phyloP scores from a whole-genome alignment of 2,888 invertebrate genomes.

The Glomeris marginata region DNA sequence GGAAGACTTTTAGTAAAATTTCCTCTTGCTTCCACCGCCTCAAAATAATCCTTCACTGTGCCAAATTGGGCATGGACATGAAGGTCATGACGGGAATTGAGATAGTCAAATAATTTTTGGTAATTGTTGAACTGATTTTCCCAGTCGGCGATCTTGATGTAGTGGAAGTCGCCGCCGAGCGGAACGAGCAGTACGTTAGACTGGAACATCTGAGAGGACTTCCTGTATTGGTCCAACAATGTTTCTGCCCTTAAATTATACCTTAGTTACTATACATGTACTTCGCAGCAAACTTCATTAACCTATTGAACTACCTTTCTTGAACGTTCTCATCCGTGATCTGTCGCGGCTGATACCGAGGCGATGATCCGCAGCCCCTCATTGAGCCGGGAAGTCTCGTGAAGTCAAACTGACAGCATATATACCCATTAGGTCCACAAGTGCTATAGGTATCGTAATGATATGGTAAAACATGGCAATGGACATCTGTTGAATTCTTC shows the following conservation, averaged over 20 bases:
- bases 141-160: conserved; percentile 71
- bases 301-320: conserved; percentile 52
- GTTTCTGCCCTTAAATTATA: conserved; percentile 52
- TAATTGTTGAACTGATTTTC: conserved; percentile 81
- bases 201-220: conserved; percentile 75
- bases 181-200: conserved; percentile 73
- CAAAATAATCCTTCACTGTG: conserved; percentile 79
- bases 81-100: conserved; percentile 48
- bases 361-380: conserved; percentile 59
- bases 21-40: conserved; percentile 46
- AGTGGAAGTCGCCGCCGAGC: conserved; percentile 87
- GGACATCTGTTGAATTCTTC: conserved; percentile 66
- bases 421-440: conserved; percentile 90
- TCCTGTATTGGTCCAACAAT: conserved; percentile 82
- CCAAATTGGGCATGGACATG: conserved; percentile 82
- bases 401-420: conserved; percentile 98
- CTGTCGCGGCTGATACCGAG: conserved; percentile 67
- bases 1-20: conserved; percentile 41
- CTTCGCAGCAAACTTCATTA: no score
- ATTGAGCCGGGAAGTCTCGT: conserved; percentile 71
- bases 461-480: conserved; percentile 98
- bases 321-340: conserved; percentile 73
- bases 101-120: conserved; percentile 70
- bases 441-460: conserved; percentile 98
- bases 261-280: no score